Conservation (phyloP, 2,888 invertebrate species). For the Pammene fasciana region DNA sequence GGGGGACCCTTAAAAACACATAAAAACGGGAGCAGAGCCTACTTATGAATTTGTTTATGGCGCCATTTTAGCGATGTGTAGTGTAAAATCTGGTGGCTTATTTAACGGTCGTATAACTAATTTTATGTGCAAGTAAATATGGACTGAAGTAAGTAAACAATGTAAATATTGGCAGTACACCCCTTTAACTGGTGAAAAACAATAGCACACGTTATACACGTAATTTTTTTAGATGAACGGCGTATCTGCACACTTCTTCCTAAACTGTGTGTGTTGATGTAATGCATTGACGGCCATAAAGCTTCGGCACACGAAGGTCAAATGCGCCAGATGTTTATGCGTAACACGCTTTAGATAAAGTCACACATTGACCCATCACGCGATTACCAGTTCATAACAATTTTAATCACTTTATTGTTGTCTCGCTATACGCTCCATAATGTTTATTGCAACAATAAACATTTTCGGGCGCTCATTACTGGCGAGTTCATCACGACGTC, state of each 20-base stretch:
- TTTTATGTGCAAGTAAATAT: conserved; percentile 60
- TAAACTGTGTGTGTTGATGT: background rate
- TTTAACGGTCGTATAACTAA: conserved; percentile 71
- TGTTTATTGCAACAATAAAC: conserved; percentile 79
- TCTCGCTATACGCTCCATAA: conserved; percentile 66
- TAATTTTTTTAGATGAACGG: too few species aligned
- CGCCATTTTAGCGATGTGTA: conserved; percentile 66
- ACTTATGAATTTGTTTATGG: conserved; percentile 83
- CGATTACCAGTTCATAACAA: conserved; percentile 55
- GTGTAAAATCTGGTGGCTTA: conserved; percentile 61
- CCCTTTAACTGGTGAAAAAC: too few species aligned
- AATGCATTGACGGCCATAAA: background rate
- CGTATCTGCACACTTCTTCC: too few species aligned
- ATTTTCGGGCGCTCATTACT: conserved; percentile 78
- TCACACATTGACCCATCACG: conserved; percentile 29
- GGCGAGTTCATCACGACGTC: conserved; percentile 73
- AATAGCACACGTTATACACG: too few species aligned
- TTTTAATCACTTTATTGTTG: conserved; percentile 74
- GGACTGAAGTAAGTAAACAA: conserved; percentile 55
- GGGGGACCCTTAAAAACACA: conserved; percentile 77
- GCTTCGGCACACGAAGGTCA: conserved; percentile 6
- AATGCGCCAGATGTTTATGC: conserved; percentile 12
- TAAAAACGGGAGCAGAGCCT: conserved; percentile 76
- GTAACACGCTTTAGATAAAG: conserved; percentile 31
- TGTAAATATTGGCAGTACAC: background rate